phyloP scores from a whole-genome alignment of 2,888 invertebrate genomes.

The Sericinus montela region DNA sequence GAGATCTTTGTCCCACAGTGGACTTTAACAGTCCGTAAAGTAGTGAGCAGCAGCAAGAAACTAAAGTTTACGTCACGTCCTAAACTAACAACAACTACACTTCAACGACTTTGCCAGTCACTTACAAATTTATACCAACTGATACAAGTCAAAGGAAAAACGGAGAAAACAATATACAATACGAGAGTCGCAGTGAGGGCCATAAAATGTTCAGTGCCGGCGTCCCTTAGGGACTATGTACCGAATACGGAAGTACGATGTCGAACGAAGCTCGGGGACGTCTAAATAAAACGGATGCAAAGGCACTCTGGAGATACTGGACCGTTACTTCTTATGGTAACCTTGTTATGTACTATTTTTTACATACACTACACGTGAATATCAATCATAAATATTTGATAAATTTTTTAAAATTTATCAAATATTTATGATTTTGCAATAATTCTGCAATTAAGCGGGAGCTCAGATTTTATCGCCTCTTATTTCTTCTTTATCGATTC shows the following conservation, averaged over 20 bases:
- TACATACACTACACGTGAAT: background rate
- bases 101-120: background rate
- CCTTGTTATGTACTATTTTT: conserved; percentile 1
- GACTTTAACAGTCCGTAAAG: no score
- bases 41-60: no score
- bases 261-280: conserved; percentile 27
- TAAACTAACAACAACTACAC: background rate
- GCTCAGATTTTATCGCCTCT: no score
- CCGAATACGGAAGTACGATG: conserved; percentile 25
- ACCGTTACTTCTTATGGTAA: conserved; percentile 9
- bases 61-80: background rate
- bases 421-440: no score
- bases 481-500: no score
- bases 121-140: conserved; percentile 19
- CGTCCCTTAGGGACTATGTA: conserved; percentile 24
- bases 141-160: conserved; percentile 18
- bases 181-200: conserved; percentile 24
- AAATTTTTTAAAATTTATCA: no score
- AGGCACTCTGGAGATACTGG: conserved; percentile 14
- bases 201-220: conserved; percentile 25
- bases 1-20: no score
- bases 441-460: no score
- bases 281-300: conserved; percentile 28
- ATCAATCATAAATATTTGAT: no score
- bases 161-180: conserved; percentile 21